phyloP scores from a whole-genome alignment of 1,140 invertebrate species.

The Listronotus oregonensis region DNA sequence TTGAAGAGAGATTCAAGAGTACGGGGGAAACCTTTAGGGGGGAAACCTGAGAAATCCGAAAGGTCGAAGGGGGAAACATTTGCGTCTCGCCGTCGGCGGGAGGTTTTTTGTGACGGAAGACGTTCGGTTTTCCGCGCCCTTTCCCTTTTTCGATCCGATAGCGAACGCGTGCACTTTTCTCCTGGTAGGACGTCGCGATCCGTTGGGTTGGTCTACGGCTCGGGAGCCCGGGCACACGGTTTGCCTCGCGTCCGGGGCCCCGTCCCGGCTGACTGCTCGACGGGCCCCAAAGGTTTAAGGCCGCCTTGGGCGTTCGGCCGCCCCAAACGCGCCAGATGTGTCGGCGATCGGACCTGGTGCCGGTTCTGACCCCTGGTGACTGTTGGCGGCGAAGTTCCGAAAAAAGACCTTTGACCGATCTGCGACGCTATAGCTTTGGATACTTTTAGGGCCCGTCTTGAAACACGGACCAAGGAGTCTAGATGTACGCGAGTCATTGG shows the following conservation, averaged over 20 bases:
- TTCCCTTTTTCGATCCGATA: conserved; percentile 56
- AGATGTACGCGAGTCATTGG: conserved; percentile 82
- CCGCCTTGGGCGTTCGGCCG: conserved; percentile 42
- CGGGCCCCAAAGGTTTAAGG: conserved; percentile 8
- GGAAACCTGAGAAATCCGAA: no score
- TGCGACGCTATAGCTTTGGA: no score
- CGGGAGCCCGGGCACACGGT: no score
- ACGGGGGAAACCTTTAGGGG: no score
- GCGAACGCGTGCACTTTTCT: no score
- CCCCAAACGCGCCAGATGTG: conserved; percentile 45
- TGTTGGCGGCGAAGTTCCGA: conserved; percentile 55
- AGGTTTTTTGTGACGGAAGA: no score
- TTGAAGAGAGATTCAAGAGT: no score
- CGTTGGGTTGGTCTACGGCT: no score
- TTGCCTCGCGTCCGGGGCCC: background rate
- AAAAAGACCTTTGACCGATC: conserved; percentile 65
- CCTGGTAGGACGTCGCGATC: no score
- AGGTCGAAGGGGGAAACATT: no score
- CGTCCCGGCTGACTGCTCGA: conserved; percentile 7
- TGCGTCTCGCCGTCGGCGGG: conserved; percentile 48
- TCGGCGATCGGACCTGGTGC: no score
- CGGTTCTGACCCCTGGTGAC: no score
- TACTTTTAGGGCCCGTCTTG: conserved; percentile 90
- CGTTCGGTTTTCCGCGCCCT: conserved; percentile 30
- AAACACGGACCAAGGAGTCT: conserved; percentile 94